Evolutionary conservation across 2,888 invertebrate genomes (phyloP).

Genomic region (Teinopalpus imperialis): DNA sequence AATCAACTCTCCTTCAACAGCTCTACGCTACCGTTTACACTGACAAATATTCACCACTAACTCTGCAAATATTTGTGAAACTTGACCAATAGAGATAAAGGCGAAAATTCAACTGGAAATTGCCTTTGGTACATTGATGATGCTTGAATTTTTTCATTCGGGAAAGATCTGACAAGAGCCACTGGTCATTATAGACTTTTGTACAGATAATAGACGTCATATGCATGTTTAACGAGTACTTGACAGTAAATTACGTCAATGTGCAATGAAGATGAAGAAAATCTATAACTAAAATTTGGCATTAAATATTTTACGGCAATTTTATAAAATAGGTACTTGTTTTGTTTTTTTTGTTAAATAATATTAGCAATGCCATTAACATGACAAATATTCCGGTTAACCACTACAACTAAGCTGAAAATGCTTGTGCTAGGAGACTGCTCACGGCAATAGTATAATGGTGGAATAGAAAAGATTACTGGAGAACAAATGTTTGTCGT

Average conservation of each 20-base stretch:
- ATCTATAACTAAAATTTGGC: no score
- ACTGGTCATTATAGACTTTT: constrained; percentile 49
- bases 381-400: no score
- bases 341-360: no score
- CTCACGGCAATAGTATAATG: no score
- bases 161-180: constrained; percentile 29
- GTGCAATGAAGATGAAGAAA: not conserved
- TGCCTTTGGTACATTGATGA: constrained; percentile 1
- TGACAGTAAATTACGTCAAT: not conserved
- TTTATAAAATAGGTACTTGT: no score
- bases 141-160: constrained; percentile 14
- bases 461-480: no score
- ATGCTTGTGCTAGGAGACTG: no score
- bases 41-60: constrained; percentile 30
- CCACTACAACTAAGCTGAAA: no score
- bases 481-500: no score
- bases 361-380: no score
- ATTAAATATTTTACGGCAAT: no score
- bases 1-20: constrained; percentile 53
- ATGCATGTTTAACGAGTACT: constrained; percentile 28
- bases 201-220: constrained; percentile 45
- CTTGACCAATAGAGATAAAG: constrained; percentile 16
- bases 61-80: not conserved
- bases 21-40: constrained; percentile 39
- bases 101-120: constrained; percentile 17